Base-by-base conservation (phyloP, 2,113 vertebrate genomes). In the Nipponia nippon region DNA sequence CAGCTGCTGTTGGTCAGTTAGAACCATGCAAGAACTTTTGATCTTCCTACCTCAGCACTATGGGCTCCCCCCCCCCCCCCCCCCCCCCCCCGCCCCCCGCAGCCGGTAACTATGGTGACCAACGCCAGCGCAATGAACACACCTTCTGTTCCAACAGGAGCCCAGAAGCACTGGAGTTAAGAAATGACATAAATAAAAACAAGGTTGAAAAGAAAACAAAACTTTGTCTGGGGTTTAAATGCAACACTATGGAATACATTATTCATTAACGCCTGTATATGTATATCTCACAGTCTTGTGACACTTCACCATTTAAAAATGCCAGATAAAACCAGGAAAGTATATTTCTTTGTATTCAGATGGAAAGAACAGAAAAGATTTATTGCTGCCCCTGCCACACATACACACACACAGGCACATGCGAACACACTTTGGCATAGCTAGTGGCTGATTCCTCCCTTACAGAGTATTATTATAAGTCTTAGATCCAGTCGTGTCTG, bases 21-120 rank as follows among this genome's bases (percentile, higher is more conserved):
- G 77, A 93, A 76, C 38, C 12, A 30, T 16, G 3, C 11, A 23
- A 72, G 38, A 61, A 52, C 3, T 58, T 30, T 63, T 85, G 34
- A 12, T 82, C 47, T 83, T 87, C 25, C 44, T 91, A 4, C 22
- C 8, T 47, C 4, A 2, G 9, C 32, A 14, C 15, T 16, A 1
- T 27, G 62, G 17, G 17, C 23, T 55, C 29, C 38, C 16, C n/a
- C n/a, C n/a, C n/a, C 40, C 40, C 40, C 40, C 40, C 12, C 40
- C 40, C 10, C 40, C 40, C 12, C 40, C 40, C 40, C 40, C 40
- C 40, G 40, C 40, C 40, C 40, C 38, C 38, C 16, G 7, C 73
- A 70, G 40, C n/a, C 12, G 6, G 95, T 96, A 91, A 76, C 96
- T 93, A 92, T 97, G 84, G 94, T 89, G 91, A 96, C 94, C 50